These are phyloP conservation scores for Daubentonia madagascariensis DNA, from an alignment of 2,113 vertebrate species.

Conservation along the genomic window DNA sequence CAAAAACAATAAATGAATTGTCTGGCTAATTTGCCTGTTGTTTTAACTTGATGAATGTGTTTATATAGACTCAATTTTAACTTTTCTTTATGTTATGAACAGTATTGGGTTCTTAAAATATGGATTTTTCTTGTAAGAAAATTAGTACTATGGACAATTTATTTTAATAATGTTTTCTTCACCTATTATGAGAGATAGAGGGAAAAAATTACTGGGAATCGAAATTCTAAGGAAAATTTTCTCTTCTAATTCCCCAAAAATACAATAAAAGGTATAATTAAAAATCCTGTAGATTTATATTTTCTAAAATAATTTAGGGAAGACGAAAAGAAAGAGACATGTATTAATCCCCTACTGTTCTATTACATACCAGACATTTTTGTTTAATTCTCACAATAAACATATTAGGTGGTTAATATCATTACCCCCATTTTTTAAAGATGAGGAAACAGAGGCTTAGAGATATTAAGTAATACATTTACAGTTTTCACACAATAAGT, in stretches of 20 bases:
- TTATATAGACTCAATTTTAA: not conserved
- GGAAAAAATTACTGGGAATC: not conserved
- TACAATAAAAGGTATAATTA: not conserved
- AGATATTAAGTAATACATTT: not conserved
- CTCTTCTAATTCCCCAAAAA: not conserved
- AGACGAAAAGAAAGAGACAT: not conserved
- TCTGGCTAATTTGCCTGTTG: not conserved
- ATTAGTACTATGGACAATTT: not conserved
- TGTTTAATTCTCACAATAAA: not conserved
- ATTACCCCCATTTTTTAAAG: not conserved
- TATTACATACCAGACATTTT: not conserved
- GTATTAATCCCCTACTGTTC: not conserved
- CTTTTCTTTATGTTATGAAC: not conserved
- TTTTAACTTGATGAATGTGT: not conserved
- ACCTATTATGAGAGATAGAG: not conserved
- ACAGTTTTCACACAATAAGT: not conserved
- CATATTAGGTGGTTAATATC: not conserved
- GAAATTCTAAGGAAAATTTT: not conserved
- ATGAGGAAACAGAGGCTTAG: not conserved
- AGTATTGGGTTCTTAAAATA: conserved; percentile 23
- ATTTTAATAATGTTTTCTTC: conserved; percentile 32
- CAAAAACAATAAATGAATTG: conserved; percentile 17
- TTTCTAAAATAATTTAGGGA: conserved; percentile 36
- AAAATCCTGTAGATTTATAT: not conserved
- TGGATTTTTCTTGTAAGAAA: not conserved